Evolutionary conservation across 2,797 vertebrate genomes (phyloP), one percentile per base, ranked within the genome.

Genomic region (Cynodonichthys magdalenae): DNA sequence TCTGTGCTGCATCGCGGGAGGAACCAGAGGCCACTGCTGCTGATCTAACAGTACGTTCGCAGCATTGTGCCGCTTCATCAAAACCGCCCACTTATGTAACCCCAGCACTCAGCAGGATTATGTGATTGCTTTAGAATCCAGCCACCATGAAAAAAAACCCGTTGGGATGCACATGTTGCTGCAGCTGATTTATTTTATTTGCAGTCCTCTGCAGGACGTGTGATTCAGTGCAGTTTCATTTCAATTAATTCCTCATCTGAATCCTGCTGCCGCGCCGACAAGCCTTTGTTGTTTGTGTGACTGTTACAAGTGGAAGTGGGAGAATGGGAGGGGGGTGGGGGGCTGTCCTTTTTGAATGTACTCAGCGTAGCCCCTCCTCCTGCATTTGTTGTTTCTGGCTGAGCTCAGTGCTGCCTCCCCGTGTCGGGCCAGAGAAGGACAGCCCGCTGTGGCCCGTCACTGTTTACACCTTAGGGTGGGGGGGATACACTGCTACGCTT

Each of bases 281-380:
- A 75, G 69, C 74, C 31, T 54, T 74, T 69, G 82, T 90, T 80
- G 81, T 90, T 88, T 82, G 80, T 83, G 64, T 74, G 79, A 88
- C 72, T 65, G 66, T 74, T 82, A 69, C 75, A 77, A 75, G 80
- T 59, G 29, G 65, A 74, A 59, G 65, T 59, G 49, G 53, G 71
- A 76, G 77, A 78, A 62, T 50, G 62, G 63, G 54, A 74, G 70
- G 74, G 79, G 65, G 36, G 71, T 72, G 49, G 72, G 67, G 65
- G 74, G 27, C 83, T 84, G 85, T 82, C 83, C 74, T 88, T 90
- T 92, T 90, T 31, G 86, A 88, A 73, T 74, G 79, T 70, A 79
- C 81, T 88, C 86, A 66, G 77, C 73, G 54, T 64, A 49, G 77
- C 88, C 75, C 83, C 87, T 36, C 90, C 90, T 84, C 85, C 80